Base-by-base conservation (phyloP, 2,888 invertebrate genomes). In the Acanthopleura granulata region DNA sequence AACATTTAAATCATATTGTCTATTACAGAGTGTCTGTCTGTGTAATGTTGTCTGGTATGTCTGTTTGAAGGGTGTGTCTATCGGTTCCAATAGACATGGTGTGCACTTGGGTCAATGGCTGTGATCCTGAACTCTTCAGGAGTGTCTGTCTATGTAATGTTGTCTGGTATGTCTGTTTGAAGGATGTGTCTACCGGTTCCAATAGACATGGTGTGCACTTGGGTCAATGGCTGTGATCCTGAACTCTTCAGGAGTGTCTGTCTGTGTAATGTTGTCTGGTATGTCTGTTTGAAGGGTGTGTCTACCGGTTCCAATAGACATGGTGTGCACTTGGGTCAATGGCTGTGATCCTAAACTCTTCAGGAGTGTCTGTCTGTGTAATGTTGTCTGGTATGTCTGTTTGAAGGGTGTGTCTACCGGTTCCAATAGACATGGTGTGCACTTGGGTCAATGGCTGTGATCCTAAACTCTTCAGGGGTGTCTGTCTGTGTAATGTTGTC, bases 361-460 rank as follows among this genome's bases (percentile, higher is more conserved):
- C n/a, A n/a, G n/a, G 16, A n/a, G n/a, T n/a, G n/a, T n/a, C n/a
- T n/a, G n/a, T n/a, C n/a, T n/a, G n/a, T n/a, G n/a, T n/a, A 51
- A 51, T 51, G 51, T 16, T 18, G 18, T n/a, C n/a, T n/a, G n/a
- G n/a, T n/a, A n/a, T n/a, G n/a, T n/a, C n/a, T 74, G 27, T 12
- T 78, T 72, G 25, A 78, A 89, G 89, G 73, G 76, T 90, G 57
- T 89, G 89, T 78, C 78, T 85, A 9, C 91, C 92, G 77, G 93
- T 93, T 61, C 93, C 94, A 0, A 94, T 95, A 73, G 95, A 95
- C 90, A 94, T 94, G 12, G 95, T 95, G 0, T 95, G 95, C 87
- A 95, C 95, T 0, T 95, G 95, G 95, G 95, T 95, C 0, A 95
- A 95, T 88, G 95, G 95, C 0, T 93, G 94, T 0, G 95, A 95